Evolutionary conservation across 2,113 vertebrate genomes (phyloP).

Genomic region (Pachyramphus minor): DNA sequence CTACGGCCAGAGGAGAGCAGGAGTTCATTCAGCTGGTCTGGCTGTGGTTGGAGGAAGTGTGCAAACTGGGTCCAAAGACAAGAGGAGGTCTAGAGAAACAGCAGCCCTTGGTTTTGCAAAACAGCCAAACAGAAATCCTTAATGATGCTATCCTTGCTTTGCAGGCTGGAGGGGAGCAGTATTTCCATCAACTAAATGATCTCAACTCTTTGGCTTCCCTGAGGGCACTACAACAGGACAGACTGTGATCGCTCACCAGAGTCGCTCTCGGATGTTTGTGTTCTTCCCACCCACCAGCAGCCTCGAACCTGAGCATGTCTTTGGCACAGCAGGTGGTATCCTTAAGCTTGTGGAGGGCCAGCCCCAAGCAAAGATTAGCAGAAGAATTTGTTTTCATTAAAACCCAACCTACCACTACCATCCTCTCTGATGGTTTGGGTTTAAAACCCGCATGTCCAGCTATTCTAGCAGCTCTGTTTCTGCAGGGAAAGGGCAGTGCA

Average conservation of each 20-base stretch:
- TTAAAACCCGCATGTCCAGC: neutral
- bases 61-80: slow-evolving; percentile 3
- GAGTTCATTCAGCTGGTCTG: neutral
- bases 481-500: slow-evolving; percentile 21
- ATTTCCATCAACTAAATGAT: slow-evolving; percentile 29
- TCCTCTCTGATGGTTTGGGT: neutral
- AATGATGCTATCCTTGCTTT: neutral
- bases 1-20: slow-evolving; percentile 43
- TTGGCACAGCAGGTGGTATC: slow-evolving; percentile 57
- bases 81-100: neutral
- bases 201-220: slow-evolving; percentile 5
- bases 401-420: slow-evolving; percentile 22
- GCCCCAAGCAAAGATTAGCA: slow-evolving; percentile 50
- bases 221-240: slow-evolving; percentile 17
- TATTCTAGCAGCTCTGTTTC: neutral
- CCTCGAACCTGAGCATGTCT: neutral
- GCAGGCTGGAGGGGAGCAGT: slow-evolving; percentile 32
- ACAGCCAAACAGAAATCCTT: slow-evolving; percentile 11
- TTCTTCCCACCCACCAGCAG: slow-evolving; percentile 33
- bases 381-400: slow-evolving; percentile 61
- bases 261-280: neutral
- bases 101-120: slow-evolving; percentile 16
- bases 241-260: neutral
- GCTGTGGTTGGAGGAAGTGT: neutral
- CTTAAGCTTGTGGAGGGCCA: slow-evolving; percentile 27